These are phyloP conservation scores for Cerceris ruficornis DNA, from an alignment of 2,888 invertebrate species.

Conservation along the genomic window DNA sequence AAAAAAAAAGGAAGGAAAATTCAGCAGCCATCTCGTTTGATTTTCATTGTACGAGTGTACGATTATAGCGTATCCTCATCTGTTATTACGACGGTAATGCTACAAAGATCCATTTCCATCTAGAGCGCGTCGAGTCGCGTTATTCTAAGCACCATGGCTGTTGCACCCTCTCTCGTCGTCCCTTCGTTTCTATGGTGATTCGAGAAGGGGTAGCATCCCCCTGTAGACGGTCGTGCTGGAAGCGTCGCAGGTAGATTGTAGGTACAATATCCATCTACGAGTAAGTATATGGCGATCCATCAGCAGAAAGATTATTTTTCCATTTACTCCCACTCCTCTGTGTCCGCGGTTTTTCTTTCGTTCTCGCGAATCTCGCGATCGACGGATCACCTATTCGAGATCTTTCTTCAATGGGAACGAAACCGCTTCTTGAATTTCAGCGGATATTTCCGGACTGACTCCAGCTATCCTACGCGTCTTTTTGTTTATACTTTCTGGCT, in stretches of 20 bases:
- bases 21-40: too few relatives aligned
- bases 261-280: conserved; percentile 23
- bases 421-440: too few relatives aligned
- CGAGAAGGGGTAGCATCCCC: conserved; percentile 61
- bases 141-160: conserved; percentile 66
- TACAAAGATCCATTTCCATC: conserved; percentile 55
- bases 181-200: conserved; percentile 69
- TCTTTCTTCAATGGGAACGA: background rate
- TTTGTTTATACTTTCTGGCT: too few relatives aligned
- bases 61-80: background rate
- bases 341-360: background rate
- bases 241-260: conserved; percentile 61
- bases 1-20: background rate
- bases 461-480: too few relatives aligned
- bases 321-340: background rate
- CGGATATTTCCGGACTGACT: too few relatives aligned
- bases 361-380: background rate
- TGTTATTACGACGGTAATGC: conserved; percentile 21
- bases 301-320: background rate
- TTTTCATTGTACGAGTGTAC: background rate
- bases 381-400: background rate
- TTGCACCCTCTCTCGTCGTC: conserved; percentile 59
- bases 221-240: conserved; percentile 36
- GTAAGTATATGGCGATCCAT: conserved; percentile 35
- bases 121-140: conserved; percentile 49